Percentiles rank a stretch among this genome's conserved stretches.
phyloP scores from a whole-genome alignment of 2,797 vertebrate genomes.

The Merluccius polli region DNA sequence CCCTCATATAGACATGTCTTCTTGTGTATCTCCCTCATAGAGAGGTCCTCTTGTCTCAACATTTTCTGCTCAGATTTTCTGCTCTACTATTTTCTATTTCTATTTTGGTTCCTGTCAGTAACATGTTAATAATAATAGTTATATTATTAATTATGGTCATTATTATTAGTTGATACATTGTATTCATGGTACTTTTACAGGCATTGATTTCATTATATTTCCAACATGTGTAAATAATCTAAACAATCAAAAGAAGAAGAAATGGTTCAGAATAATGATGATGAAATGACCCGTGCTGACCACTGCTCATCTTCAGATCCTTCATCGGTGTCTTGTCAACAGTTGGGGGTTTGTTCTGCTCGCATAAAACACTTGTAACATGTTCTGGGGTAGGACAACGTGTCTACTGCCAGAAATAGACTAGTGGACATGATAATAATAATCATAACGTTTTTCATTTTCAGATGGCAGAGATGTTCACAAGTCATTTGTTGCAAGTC shows the following conservation, averaged over 20 bases:
- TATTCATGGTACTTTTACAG: background rate
- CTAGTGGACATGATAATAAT: too few species aligned
- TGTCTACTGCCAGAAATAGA: too few species aligned
- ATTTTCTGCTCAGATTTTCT: background rate
- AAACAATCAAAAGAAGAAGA: background rate
- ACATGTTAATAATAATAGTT: background rate
- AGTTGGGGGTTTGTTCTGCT: too few species aligned
- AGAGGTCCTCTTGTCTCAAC: background rate
- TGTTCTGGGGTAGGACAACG: too few species aligned
- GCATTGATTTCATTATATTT: background rate
- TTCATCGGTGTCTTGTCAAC: too few species aligned
- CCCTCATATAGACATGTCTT: too few species aligned
- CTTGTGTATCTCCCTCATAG: too few species aligned
- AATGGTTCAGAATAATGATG: background rate
- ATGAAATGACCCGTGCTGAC: background rate
- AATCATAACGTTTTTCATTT: too few species aligned
- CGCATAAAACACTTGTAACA: too few species aligned
- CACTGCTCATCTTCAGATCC: too few species aligned
- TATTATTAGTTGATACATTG: background rate
- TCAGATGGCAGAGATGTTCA: too few species aligned
- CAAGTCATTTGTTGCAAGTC: too few species aligned
- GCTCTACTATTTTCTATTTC: background rate
- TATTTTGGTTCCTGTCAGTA: background rate
- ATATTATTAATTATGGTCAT: background rate
- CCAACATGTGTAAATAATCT: background rate